Evolutionary conservation across 2,113 vertebrate genomes (phyloP).

Genomic region (Catharus minimus): DNA sequence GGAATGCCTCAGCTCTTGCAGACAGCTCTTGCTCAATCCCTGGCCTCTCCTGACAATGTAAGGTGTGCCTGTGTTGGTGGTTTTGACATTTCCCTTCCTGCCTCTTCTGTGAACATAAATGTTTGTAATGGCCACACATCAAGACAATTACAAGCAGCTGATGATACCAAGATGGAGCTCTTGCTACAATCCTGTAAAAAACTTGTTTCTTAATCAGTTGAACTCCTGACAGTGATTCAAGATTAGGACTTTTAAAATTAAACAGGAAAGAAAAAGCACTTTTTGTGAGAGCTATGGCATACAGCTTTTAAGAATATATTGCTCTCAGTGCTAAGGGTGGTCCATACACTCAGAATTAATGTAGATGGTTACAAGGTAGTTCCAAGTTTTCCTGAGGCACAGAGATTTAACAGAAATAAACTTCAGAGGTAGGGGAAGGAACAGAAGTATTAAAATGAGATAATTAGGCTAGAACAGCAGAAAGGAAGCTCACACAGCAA

Average conservation of each 20-base stretch:
- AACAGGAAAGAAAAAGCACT: background rate
- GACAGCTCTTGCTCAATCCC: background rate
- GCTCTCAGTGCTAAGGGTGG: background rate
- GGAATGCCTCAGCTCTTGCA: background rate
- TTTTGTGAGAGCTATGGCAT: background rate
- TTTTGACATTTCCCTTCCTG: background rate
- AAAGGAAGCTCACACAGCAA: background rate
- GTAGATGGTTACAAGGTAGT: background rate
- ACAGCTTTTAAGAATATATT: background rate
- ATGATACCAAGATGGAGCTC: background rate
- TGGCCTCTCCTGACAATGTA: background rate
- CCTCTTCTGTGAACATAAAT: background rate
- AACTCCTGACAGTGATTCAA: background rate
- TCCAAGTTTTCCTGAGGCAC: background rate
- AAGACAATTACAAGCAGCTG: background rate
- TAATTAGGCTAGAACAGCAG: background rate
- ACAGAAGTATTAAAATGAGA: background rate
- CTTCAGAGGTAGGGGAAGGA: background rate
- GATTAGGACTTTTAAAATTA: background rate
- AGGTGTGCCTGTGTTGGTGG: accelerated
- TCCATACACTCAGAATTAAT: background rate
- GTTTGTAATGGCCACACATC: background rate
- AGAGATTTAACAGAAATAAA: background rate
- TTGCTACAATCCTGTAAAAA: background rate
- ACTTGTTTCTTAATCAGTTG: background rate